Percentiles rank a stretch among this genome's conserved stretches.
phyloP scores from a whole-genome alignment of 2,113 vertebrate genomes.

The Xenopus borealis region DNA sequence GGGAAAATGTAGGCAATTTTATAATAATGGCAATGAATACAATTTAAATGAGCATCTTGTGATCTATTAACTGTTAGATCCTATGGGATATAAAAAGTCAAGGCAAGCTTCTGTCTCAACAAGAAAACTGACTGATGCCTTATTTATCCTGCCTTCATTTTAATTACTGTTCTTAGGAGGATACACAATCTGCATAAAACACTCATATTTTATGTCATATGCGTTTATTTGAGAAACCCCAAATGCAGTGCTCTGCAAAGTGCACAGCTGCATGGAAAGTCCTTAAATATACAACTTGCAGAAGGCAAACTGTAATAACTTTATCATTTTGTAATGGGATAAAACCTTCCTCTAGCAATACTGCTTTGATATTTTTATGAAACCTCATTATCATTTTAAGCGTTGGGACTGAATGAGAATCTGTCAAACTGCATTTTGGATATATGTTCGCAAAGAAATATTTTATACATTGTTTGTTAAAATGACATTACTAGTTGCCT shows the following conservation, averaged over 20 bases:
- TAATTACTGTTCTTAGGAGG: slow-evolving; percentile 1
- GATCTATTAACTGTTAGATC: not conserved
- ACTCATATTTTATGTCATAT: slow-evolving; percentile 6
- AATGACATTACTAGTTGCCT: no score
- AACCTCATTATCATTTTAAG: no score
- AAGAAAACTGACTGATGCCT: not conserved
- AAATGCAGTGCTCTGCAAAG: not conserved
- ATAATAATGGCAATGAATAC: not conserved
- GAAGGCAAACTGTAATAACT: not conserved
- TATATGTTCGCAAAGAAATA: no score
- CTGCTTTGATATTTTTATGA: no score
- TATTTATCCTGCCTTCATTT: not conserved
- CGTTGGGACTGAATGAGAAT: no score
- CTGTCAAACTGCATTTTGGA: no score
- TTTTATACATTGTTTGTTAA: no score
- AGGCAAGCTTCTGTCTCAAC: not conserved
- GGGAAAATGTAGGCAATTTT: not conserved
- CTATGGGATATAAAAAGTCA: not conserved
- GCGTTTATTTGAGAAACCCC: not conserved
- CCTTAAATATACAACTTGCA: not conserved
- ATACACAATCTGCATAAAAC: slow-evolving; percentile 1
- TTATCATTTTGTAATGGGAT: not conserved
- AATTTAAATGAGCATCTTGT: not conserved
- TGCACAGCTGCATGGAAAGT: not conserved
- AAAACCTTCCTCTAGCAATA: no score